Percentiles rank a stretch among this genome's conserved stretches.
These are phyloP conservation scores for Polyommatus icarus DNA, from an alignment of 2,888 invertebrate species.

Conservation along the genomic window DNA sequence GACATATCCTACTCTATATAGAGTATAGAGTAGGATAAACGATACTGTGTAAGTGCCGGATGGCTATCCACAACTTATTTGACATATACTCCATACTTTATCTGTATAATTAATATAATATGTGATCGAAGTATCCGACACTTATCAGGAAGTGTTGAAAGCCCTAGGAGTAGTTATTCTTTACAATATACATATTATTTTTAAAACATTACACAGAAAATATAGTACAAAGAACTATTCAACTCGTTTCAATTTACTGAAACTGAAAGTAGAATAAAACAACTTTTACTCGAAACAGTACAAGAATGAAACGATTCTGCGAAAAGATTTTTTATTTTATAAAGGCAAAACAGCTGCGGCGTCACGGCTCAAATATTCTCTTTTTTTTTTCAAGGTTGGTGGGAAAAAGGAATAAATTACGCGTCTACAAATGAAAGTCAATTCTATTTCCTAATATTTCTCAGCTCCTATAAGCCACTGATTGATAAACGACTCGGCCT, in stretches of 20 bases:
- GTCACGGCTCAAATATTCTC: neutral
- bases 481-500: constrained; percentile 22
- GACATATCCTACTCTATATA: too few species aligned
- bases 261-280: constrained; percentile 2
- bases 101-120: too few species aligned
- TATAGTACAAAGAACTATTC: too few species aligned
- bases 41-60: too few species aligned
- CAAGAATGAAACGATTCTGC: constrained; percentile 8
- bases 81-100: too few species aligned
- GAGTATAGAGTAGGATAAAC: too few species aligned
- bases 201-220: too few species aligned
- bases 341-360: constrained; percentile 13
- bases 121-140: too few species aligned
- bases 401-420: constrained; percentile 31
- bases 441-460: constrained; percentile 30
- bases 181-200: too few species aligned
- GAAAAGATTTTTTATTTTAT: constrained; percentile 14
- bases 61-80: too few species aligned
- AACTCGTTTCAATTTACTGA: neutral
- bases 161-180: too few species aligned
- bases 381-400: constrained; percentile 24
- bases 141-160: too few species aligned
- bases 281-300: constrained; percentile 6
- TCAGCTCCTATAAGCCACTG: constrained; percentile 27
- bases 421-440: constrained; percentile 30